Evolutionary conservation across 2,797 vertebrate genomes (phyloP), one percentile per base, ranked within the genome.

Genomic region (Choloepus didactylus): DNA sequence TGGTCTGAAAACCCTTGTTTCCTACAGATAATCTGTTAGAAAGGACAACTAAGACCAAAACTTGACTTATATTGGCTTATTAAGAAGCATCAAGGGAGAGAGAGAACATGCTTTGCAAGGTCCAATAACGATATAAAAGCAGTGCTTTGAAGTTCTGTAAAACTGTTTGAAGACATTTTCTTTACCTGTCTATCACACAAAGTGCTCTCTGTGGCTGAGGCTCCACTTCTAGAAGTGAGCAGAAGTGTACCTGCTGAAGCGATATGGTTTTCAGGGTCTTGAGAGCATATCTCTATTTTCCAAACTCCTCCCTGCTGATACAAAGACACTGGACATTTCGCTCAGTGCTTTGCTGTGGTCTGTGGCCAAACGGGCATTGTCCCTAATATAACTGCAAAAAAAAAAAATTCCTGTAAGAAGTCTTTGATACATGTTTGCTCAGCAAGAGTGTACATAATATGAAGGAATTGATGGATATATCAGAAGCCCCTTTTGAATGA

Each of bases 11-110:
- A 72, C 11, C 59, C 41, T 5, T 1, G 5, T 49, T 94, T 92
- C 60, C 35, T 69, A 44, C 79, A 96, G 95, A 86, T 96, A 90
- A 87, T 75, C 72, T 93, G 46, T 80, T 94, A 70, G 93, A 86
- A 95, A 96, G 86, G 92, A 89, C 62, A 89, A 89, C 44, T 14
- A 69, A 95, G 94, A 93, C 73, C 79, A 76, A 94, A 96, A 95
- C 91, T 94, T 96, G 64, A 46, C 41, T 59, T 73, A 38, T 38
- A 90, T 89, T 89, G 81, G 84, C 92, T 94, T 94, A 96, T 94
- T 93, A 95, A 96, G 72, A 93, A 60, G 86, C 84, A 85, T 85
- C 92, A 91, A 91, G 27, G 64, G 83, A 92, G 75, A 89, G 59
- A 87, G 59, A 64, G 83, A 86, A 86, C 64, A 90, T 15, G 64